Percentiles rank a stretch among this genome's conserved stretches.
These are phyloP conservation scores for Scaptomyza pallida DNA, from an alignment of 1,140 invertebrate species.

Conservation along the genomic window DNA sequence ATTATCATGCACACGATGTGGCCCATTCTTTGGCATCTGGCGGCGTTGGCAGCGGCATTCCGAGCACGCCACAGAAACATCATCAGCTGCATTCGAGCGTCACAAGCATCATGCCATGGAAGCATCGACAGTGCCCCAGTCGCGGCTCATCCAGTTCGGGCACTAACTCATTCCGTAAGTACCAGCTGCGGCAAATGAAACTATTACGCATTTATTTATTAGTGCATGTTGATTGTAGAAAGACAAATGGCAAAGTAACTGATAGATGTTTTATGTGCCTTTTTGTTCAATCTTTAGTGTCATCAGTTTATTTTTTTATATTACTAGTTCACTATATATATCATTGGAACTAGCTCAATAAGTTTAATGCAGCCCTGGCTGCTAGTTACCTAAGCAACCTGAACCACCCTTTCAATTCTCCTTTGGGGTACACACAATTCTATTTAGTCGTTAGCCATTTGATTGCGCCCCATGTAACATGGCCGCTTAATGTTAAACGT, in stretches of 20 bases:
- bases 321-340: no score
- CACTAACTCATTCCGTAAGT: conserved; percentile 83
- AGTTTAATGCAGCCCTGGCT: conserved; percentile 22
- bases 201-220: background rate
- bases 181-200: conserved; percentile 1
- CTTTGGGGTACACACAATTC: conserved; percentile 44
- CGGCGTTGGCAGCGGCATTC: conserved; percentile 20
- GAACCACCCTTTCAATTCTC: background rate
- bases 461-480: conserved; percentile 75
- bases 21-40: conserved; percentile 40
- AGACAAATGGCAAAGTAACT: background rate
- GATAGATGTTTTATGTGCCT: no score
- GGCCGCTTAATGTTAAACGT: conserved; percentile 80
- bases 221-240: background rate
- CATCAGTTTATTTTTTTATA: no score
- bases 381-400: conserved; percentile 5
- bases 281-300: no score
- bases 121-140: conserved; percentile 82
- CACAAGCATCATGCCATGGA: conserved; percentile 83
- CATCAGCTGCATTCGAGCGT: conserved; percentile 75
- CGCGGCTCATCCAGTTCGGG: conserved; percentile 81
- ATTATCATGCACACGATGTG: conserved; percentile 70
- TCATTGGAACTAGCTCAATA: conserved; percentile 4
- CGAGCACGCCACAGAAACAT: conserved; percentile 73
- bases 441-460: conserved; percentile 79